These are phyloP conservation scores for Neodon shergylaensis DNA, from an alignment of 2,113 vertebrate species.

Conservation along the genomic window DNA sequence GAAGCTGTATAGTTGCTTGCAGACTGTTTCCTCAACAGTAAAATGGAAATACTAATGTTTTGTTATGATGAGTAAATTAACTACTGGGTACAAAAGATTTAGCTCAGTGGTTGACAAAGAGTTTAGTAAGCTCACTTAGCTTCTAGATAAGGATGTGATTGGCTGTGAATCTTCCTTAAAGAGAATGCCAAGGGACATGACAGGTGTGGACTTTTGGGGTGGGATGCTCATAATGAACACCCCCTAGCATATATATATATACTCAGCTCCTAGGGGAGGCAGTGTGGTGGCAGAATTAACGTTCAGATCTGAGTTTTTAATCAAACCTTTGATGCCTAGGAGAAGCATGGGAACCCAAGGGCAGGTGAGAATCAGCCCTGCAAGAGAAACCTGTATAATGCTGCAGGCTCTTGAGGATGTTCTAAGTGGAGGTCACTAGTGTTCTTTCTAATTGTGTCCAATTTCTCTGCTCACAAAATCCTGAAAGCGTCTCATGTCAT, in stretches of 20 bases:
- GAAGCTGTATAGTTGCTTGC: neutral
- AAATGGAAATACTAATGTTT: neutral
- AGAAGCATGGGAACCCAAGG: neutral
- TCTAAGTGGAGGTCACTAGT: neutral
- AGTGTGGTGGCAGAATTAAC: neutral
- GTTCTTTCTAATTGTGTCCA: neutral
- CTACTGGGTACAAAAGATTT: neutral
- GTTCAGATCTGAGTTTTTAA: neutral
- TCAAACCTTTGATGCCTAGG: neutral
- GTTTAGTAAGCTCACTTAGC: neutral
- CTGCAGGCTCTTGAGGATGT: neutral
- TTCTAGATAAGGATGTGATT: neutral
- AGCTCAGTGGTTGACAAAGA: neutral
- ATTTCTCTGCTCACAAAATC: neutral
- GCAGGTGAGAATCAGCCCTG: neutral
- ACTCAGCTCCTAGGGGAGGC: neutral
- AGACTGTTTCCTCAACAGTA: neutral
- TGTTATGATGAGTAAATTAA: neutral
- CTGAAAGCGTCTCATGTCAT: neutral
- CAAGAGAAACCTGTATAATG: neutral
- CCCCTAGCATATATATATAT: too few relatives aligned
- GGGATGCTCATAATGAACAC: neutral
- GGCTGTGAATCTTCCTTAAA: neutral
- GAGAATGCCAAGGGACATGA: neutral
- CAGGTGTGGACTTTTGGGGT: neutral